phyloP scores from a whole-genome alignment of 2,797 vertebrate genomes.

The Melanotaenia pygmaea region DNA sequence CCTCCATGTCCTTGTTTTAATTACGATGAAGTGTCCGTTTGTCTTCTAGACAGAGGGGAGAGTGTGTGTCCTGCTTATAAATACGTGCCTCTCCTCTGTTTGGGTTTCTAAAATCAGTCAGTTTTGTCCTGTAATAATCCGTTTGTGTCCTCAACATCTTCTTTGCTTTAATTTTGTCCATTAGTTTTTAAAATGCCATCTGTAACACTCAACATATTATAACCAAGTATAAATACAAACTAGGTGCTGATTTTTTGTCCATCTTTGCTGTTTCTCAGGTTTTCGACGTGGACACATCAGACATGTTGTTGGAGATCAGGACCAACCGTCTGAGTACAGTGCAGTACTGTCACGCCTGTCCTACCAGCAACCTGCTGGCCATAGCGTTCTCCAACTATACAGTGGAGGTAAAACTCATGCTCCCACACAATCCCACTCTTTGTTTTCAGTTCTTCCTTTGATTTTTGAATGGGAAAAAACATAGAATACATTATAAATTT shows the following conservation, averaged over 20 bases:
- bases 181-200: neutral
- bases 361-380: conserved; percentile 88
- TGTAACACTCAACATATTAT: neutral
- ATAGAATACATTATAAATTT: no score
- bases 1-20: conserved; percentile 19
- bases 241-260: neutral
- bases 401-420: conserved; percentile 86
- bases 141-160: neutral
- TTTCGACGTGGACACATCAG: conserved; percentile 84
- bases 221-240: neutral
- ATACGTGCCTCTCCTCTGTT: conserved; percentile 14
- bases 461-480: neutral
- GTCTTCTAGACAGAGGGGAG: conserved; percentile 16
- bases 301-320: conserved; percentile 85
- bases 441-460: neutral
- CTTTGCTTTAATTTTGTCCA: neutral
- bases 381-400: conserved; percentile 92
- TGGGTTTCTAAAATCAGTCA: conserved; percentile 35
- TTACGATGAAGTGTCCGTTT: conserved; percentile 19
- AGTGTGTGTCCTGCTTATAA: conserved; percentile 42
- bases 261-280: conserved; percentile 78
- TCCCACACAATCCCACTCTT: neutral
- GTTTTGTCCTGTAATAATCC: conserved; percentile 39
- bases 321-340: conserved; percentile 87
- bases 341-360: conserved; percentile 91